Evolutionary conservation across 2,797 vertebrate species (phyloP).

Genomic region (Falco naumanni): DNA sequence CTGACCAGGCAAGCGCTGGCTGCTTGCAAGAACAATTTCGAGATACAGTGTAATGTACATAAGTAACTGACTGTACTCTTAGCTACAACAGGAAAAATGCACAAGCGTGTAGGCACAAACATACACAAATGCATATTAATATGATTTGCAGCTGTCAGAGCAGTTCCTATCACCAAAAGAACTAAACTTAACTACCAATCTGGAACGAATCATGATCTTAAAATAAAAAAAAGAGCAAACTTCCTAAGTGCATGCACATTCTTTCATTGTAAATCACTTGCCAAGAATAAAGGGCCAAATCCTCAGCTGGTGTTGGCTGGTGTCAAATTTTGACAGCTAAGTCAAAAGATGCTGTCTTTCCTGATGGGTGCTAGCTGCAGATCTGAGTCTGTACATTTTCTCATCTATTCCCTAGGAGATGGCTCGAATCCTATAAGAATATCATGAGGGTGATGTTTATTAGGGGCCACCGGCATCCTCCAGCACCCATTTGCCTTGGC

Average conservation of each 20-base stretch:
- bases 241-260: neutral
- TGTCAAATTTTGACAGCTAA: neutral
- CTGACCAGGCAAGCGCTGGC: neutral
- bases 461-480: neutral
- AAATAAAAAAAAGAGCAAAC: constrained; percentile 20
- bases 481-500: neutral
- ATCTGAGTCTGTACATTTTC: neutral
- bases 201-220: neutral
- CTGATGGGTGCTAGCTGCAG: neutral
- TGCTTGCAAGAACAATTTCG: neutral
- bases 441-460: neutral
- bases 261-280: neutral
- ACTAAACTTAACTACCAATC: constrained; percentile 46
- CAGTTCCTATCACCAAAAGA: neutral
- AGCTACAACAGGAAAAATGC: neutral
- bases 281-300: constrained; percentile 2
- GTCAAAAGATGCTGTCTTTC: neutral
- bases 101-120: neutral
- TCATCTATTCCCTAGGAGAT: neutral
- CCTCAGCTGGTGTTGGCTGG: neutral
- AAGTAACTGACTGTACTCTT: neutral
- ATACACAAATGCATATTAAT: constrained; percentile 4
- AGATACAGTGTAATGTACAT: neutral
- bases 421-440: neutral
- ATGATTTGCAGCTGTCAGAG: constrained; percentile 44